These are phyloP conservation scores for Oncorhynchus tshawytscha DNA, from an alignment of 2,113 vertebrate genomes.

Conservation along the genomic window DNA sequence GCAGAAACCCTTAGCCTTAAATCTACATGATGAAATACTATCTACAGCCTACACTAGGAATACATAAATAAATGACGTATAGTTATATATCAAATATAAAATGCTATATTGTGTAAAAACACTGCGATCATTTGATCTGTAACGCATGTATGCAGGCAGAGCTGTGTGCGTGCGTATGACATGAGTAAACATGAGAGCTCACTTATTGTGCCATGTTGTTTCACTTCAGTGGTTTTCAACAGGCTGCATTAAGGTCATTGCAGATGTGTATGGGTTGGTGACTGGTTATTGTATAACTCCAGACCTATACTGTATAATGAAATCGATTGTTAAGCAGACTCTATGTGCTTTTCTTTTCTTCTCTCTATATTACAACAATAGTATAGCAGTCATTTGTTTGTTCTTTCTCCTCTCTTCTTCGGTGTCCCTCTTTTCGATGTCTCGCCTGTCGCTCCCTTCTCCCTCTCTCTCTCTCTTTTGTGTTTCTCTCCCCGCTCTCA, in stretches of 20 bases:
- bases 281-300: not conserved
- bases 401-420: not conserved
- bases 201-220: not conserved
- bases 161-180: no score
- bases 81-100: not conserved
- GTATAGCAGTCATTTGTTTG: not conserved
- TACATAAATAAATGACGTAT: not conserved
- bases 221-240: not conserved
- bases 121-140: not conserved
- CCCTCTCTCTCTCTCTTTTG: not conserved
- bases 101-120: not conserved
- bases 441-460: not conserved
- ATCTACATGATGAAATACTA: not conserved
- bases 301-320: not conserved
- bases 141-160: not conserved
- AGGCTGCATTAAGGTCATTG: not conserved
- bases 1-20: not conserved
- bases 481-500: not conserved
- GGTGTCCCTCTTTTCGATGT: not conserved
- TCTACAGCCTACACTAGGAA: not conserved
- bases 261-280: not conserved
- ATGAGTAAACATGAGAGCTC: not conserved
- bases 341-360: not conserved
- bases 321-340: not conserved
- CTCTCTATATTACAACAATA: not conserved